phyloP scores from a whole-genome alignment of 2,797 vertebrate genomes.

The Petrocephalus schoutedeni region DNA sequence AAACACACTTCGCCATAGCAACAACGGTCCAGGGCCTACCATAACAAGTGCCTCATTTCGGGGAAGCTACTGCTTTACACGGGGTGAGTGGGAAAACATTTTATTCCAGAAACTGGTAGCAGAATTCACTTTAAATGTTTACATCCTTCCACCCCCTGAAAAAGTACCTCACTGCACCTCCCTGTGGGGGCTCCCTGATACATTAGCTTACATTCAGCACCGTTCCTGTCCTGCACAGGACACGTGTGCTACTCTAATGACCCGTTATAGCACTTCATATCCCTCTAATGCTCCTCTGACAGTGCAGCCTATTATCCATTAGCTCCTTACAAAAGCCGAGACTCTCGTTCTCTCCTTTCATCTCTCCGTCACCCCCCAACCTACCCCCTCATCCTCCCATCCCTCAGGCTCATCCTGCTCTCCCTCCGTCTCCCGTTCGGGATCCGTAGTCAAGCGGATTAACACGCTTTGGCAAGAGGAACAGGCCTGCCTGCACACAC shows the following conservation, averaged over 20 bases:
- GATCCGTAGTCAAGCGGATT: conserved; percentile 70
- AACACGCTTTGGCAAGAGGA: conserved; percentile 67
- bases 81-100: background rate
- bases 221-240: no score
- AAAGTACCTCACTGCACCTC: background rate
- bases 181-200: background rate
- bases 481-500: conserved; percentile 48
- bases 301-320: background rate
- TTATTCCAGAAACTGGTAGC: background rate
- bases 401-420: background rate
- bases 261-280: background rate
- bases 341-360: conserved; percentile 25
- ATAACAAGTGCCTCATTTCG: background rate
- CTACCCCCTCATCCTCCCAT: background rate
- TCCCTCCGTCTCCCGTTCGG: conserved; percentile 60
- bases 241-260: background rate
- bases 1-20: background rate
- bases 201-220: background rate
- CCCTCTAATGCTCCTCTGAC: background rate
- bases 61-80: background rate
- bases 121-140: background rate
- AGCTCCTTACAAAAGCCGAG: background rate
- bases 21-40: background rate
- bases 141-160: background rate
- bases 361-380: background rate